These are phyloP conservation scores for Bungarus multicinctus DNA, from an alignment of 2,113 vertebrate genomes.

Conservation along the genomic window DNA sequence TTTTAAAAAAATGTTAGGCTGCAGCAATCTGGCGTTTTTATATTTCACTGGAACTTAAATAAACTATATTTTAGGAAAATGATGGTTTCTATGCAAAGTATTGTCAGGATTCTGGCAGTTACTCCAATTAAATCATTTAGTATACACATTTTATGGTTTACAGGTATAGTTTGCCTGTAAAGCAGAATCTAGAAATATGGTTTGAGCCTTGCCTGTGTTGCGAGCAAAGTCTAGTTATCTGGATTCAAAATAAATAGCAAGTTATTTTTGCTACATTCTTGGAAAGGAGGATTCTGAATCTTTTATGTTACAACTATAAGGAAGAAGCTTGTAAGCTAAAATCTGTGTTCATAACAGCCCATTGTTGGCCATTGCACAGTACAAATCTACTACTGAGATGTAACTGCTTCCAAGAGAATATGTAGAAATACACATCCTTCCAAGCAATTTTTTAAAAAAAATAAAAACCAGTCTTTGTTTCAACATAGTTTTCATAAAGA, in stretches of 20 bases:
- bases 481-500: not conserved
- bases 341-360: not conserved
- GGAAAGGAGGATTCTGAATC: not conserved
- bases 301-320: not conserved
- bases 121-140: too few species aligned
- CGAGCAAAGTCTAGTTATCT: not conserved
- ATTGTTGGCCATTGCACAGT: not conserved
- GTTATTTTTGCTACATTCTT: not conserved
- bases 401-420: not conserved
- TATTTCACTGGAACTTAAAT: not conserved
- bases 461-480: not conserved
- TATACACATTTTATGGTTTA: too few species aligned
- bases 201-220: not conserved
- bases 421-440: accelerated
- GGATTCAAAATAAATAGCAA: not conserved
- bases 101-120: too few species aligned
- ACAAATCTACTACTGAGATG: not conserved
- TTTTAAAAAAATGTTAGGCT: too few species aligned
- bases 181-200: not conserved
- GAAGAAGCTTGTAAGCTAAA: not conserved
- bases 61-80: not conserved
- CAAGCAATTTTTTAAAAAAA: not conserved
- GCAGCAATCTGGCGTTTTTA: not conserved
- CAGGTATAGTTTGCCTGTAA: not conserved
- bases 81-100: not conserved